Conservation (phyloP, 2,113 vertebrate genomes). For the Sceloporus undulatus region DNA sequence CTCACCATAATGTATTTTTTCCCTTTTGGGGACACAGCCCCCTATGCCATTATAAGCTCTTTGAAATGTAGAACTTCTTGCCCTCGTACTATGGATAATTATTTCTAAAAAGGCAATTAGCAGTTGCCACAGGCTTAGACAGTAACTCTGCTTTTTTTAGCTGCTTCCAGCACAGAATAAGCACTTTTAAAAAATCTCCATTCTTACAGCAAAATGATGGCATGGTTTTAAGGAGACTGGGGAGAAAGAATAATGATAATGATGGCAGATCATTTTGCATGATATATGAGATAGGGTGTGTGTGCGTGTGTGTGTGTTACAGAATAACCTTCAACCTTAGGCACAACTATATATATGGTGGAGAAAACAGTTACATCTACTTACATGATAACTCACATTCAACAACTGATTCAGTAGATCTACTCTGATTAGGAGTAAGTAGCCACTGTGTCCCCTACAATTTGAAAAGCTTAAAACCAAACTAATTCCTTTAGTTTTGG, state of each 20-base stretch:
- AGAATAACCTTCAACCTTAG: neutral
- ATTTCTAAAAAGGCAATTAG: slow-evolving; percentile 41
- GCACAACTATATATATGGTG: neutral
- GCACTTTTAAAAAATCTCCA: slow-evolving; percentile 2
- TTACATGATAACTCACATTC: no score
- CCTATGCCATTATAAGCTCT: slow-evolving; percentile 4
- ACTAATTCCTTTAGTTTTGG: neutral
- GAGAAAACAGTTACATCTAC: neutral
- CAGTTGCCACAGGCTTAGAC: slow-evolving; percentile 31
- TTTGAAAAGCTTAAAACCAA: slow-evolving; percentile 27
- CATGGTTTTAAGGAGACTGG: neutral
- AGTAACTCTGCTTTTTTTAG: slow-evolving; percentile 22
- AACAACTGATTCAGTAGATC: no score
- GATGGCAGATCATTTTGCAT: slow-evolving; percentile 18
- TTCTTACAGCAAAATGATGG: neutral
- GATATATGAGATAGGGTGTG: neutral
- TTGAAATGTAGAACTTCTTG: slow-evolving; percentile 22
- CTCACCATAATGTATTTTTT: neutral
- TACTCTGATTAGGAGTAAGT: no score
- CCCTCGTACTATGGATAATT: slow-evolving; percentile 24
- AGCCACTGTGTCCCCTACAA: neutral
- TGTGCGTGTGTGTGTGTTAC: neutral
- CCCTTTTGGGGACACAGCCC: neutral
- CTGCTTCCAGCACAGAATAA: slow-evolving; percentile 6
- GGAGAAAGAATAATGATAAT: slow-evolving; percentile 3